These are phyloP conservation scores for Heliconius aoede DNA, from an alignment of 2,888 invertebrate species.

Conservation along the genomic window DNA sequence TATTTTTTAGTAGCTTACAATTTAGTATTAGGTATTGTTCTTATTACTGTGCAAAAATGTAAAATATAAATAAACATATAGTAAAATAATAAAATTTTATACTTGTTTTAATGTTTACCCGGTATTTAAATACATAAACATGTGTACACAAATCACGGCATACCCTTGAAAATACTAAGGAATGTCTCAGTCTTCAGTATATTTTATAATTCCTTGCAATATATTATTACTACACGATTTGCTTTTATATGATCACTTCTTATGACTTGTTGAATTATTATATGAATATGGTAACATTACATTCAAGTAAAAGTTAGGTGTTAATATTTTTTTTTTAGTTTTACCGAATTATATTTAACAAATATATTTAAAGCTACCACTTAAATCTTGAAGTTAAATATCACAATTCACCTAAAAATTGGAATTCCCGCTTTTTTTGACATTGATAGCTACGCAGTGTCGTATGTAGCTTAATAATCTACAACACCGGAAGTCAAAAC, in stretches of 20 bases:
- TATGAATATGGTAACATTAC: no score
- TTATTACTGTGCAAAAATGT: constrained; percentile 34
- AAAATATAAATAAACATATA: constrained; percentile 39
- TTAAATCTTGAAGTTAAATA: background rate
- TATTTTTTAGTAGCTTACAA: constrained; percentile 26
- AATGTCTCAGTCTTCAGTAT: background rate
- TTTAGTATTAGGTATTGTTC: constrained; percentile 33
- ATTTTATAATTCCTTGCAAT: background rate
- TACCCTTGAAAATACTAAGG: background rate
- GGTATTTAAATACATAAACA: background rate
- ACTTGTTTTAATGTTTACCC: constrained; percentile 37
- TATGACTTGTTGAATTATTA: no score
- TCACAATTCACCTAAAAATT: constrained; percentile 48
- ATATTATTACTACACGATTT: background rate
- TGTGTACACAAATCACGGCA: background rate
- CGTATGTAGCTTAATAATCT: constrained; percentile 40
- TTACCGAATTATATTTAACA: background rate
- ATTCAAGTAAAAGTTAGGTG: no score
- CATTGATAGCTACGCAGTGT: constrained; percentile 40
- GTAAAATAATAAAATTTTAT: constrained; percentile 36
- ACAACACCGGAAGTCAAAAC: constrained; percentile 36
- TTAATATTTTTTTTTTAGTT: no score
- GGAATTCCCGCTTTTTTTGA: constrained; percentile 64
- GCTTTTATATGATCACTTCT: background rate
- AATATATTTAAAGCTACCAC: background rate